A percentile compares a stretch with the other conserved stretches of the same genome.
Evolutionary conservation across 2,113 vertebrate genomes (phyloP).

Genomic region (Arothron firmamentum): DNA sequence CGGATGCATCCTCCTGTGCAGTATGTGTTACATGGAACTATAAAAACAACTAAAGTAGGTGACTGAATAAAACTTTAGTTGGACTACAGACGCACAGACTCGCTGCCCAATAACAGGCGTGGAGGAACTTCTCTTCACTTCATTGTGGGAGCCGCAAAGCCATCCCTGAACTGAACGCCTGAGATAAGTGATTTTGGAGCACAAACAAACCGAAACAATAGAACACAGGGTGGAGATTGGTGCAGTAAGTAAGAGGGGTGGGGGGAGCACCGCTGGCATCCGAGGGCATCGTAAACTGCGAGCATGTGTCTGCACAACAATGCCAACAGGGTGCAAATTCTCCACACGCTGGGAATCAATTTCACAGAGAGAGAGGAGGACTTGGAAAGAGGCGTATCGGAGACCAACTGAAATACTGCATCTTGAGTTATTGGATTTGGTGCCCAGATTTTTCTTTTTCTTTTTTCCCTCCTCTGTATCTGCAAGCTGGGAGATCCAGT

Average conservation of each 20-base stretch:
- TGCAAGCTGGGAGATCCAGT: conserved; percentile 60
- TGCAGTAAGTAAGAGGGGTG: conserved; percentile 62
- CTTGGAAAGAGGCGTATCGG: conserved; percentile 61
- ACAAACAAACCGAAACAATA: conserved; percentile 67
- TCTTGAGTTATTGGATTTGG: conserved; percentile 75
- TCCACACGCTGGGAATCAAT: conserved; percentile 70
- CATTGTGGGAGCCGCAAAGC: conserved; percentile 64
- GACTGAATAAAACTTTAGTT: conserved; percentile 47
- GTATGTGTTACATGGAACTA: conserved; percentile 3
- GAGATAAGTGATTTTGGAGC: conserved; percentile 68
- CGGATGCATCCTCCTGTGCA: conserved; percentile 5
- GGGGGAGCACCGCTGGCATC: conserved; percentile 61
- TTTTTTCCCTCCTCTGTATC: conserved; percentile 37
- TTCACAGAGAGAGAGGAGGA: conserved; percentile 71
- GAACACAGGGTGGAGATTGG: conserved; percentile 69
- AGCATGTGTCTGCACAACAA: conserved; percentile 65
- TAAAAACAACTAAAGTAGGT: conserved; percentile 25
- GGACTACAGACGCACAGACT: conserved; percentile 37
- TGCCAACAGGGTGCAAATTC: conserved; percentile 70
- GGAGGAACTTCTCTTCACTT: conserved; percentile 62
- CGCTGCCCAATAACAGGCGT: conserved; percentile 54
- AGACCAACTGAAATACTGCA: conserved; percentile 65
- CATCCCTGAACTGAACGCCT: conserved; percentile 55
- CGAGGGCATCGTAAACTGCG: conserved; percentile 63
- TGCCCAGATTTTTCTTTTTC: conserved; percentile 47